phyloP scores from a whole-genome alignment of 1,140 invertebrate species.

The Piezodorus guildinii region DNA sequence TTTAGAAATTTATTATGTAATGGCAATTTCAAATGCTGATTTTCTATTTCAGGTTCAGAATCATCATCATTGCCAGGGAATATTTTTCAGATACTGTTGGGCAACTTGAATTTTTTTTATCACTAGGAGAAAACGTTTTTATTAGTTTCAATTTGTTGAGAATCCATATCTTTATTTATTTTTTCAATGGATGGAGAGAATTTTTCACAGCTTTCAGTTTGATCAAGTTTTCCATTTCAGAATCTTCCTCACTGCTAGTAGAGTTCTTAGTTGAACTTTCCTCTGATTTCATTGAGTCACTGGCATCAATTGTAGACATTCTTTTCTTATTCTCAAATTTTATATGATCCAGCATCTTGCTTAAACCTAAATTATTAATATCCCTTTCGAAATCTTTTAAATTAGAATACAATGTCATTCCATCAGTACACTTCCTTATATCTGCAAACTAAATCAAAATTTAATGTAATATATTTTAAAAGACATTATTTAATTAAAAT shows the following conservation, averaged over 20 bases:
- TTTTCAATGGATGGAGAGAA: too few relatives aligned
- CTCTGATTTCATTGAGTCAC: background rate
- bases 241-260: background rate
- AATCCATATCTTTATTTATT: too few relatives aligned
- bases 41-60: background rate
- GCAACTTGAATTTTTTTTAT: too few relatives aligned
- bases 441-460: constrained; percentile 17
- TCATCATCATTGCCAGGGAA: background rate
- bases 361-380: constrained; percentile 3
- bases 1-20: too few relatives aligned
- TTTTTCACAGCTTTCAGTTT: too few relatives aligned
- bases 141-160: too few relatives aligned
- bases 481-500: too few relatives aligned
- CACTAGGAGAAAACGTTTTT: too few relatives aligned
- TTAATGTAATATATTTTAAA: too few relatives aligned
- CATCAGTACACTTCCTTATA: constrained; percentile 14
- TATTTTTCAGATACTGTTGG: background rate
- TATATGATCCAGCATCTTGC: constrained; percentile 3
- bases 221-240: too few relatives aligned
- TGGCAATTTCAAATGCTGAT: too few relatives aligned
- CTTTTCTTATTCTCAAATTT: constrained; percentile 5
- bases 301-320: background rate
- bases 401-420: background rate
- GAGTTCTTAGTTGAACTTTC: background rate
- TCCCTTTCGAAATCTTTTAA: constrained; percentile 1